These are phyloP conservation scores for Agrypnus murinus DNA, from an alignment of 2,888 invertebrate species.

Conservation along the genomic window DNA sequence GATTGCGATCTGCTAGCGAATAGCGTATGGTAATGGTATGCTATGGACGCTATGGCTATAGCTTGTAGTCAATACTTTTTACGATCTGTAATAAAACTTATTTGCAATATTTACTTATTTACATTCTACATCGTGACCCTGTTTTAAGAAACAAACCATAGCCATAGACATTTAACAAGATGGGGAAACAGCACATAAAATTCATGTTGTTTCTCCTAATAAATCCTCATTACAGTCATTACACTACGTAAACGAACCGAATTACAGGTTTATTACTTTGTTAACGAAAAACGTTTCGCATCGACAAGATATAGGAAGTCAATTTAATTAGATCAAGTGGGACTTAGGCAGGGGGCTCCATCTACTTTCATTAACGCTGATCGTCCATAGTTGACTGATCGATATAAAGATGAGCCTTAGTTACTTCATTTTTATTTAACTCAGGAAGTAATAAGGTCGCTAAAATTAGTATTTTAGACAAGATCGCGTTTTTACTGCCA, in stretches of 20 bases:
- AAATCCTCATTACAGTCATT: constrained; percentile 11
- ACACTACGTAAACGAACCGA: constrained; percentile 21
- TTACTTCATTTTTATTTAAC: background rate
- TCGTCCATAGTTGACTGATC: constrained; percentile 28
- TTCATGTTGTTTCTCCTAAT: background rate
- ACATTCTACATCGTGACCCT: constrained; percentile 1
- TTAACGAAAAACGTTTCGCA: constrained; percentile 32
- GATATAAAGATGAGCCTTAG: background rate
- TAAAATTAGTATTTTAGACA: background rate
- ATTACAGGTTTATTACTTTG: constrained; percentile 30
- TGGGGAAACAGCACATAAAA: background rate
- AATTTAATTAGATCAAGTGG: constrained; percentile 38
- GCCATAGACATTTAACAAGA: background rate
- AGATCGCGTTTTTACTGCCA: background rate
- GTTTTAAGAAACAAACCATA: background rate
- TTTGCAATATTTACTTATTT: constrained; percentile 22
- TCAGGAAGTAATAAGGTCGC: background rate
- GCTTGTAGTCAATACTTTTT: no score
- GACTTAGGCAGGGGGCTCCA: constrained; percentile 24
- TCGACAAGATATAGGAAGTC: constrained; percentile 36
- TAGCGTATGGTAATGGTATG: constrained; percentile 16
- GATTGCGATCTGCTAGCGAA: constrained; percentile 28
- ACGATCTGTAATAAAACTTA: constrained; percentile 28
- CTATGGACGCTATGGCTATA: background rate
- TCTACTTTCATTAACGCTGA: constrained; percentile 31